phyloP scores from a whole-genome alignment of 2,888 invertebrate species.

The Trissonchulus sp. region DNA sequence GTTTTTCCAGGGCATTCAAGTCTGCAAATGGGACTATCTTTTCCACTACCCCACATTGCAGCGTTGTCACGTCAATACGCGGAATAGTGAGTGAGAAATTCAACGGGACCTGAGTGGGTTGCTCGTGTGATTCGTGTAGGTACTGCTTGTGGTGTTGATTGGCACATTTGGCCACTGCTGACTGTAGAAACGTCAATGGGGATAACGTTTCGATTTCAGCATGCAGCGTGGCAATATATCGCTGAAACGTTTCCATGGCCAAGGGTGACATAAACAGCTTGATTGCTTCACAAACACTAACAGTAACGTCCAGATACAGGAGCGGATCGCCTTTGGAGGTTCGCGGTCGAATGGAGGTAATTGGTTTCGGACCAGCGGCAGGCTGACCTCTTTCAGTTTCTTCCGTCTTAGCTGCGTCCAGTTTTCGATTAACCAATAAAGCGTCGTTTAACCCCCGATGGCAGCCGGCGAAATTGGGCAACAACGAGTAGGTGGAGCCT shows the following conservation, averaged over 20 bases:
- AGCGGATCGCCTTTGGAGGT: not conserved
- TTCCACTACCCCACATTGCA: slow-evolving; percentile 37
- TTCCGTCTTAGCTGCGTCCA: not conserved
- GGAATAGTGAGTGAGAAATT: slow-evolving; percentile 29
- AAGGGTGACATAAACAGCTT: slow-evolving; percentile 4
- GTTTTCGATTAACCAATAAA: not conserved
- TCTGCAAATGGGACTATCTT: slow-evolving; percentile 24
- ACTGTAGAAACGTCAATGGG: not conserved
- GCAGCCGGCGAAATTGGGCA: not conserved
- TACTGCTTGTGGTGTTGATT: not conserved
- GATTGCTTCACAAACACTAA: not conserved
- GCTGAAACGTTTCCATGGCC: slow-evolving; percentile 12
- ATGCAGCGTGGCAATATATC: not conserved
- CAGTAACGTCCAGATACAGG: not conserved
- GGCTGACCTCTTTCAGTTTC: not conserved
- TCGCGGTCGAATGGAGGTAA: not conserved
- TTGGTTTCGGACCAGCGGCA: not conserved
- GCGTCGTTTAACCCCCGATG: not conserved
- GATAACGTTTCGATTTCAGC: not conserved
- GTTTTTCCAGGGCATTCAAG: not conserved
- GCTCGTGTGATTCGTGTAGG: not conserved
- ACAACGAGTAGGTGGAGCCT: not conserved
- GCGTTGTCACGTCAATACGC: slow-evolving; percentile 29
- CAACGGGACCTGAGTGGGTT: not conserved
- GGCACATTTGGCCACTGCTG: slow-evolving; percentile 11